Evolutionary conservation across 35 echinoderm and acorn worm genomes (phyloP), one percentile per base, ranked within the genome.

Genomic region (Heliocidaris erythrogramma): DNA sequence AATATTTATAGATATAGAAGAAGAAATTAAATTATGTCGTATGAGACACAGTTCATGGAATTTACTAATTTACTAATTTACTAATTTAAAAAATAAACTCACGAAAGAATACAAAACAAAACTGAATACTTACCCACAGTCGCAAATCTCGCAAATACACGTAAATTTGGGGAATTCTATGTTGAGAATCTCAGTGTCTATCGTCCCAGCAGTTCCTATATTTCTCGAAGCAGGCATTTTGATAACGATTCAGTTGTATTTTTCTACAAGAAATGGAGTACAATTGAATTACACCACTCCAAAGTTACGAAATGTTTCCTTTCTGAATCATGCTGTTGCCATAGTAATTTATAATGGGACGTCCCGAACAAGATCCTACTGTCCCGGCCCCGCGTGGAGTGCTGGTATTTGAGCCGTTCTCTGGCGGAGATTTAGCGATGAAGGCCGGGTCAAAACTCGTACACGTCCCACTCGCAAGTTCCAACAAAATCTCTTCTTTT

Each of bases 111-210:
- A 3, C 35, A 42, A 1, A 42, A 42, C 35, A 42, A 42, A 42
- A 42, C 35, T 42, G 30, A 49, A 84, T 32, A 95, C 96, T 95
- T 93, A 97, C 96, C 96, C 96, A 32, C 96, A 97, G 48, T 97
- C 92, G 65, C 96, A 97, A 12, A 97, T 49, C 59, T 97, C 96
- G 94, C 94, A 95, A 42, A 97, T 93, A 52, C 94, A 94, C 16
- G 61, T 95, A 49, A 97, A 97, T 0, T 93, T 93, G 17, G 96
- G 96, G 52, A 97, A 97, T 85, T 93, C 35, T 78, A 93, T 49
- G 32, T 95, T 87, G 11, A 97, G 47, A 24, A 97, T 49, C 0
- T 71, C 92, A 9, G 91, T 49, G 27, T 96, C 95, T 10, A 94
- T n/a, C 2, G 13, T 50, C 11, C 48, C 91, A 11, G 91, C 47